Conservation (phyloP, 2,888 invertebrate species). For the Parasteatoda lunata region DNA sequence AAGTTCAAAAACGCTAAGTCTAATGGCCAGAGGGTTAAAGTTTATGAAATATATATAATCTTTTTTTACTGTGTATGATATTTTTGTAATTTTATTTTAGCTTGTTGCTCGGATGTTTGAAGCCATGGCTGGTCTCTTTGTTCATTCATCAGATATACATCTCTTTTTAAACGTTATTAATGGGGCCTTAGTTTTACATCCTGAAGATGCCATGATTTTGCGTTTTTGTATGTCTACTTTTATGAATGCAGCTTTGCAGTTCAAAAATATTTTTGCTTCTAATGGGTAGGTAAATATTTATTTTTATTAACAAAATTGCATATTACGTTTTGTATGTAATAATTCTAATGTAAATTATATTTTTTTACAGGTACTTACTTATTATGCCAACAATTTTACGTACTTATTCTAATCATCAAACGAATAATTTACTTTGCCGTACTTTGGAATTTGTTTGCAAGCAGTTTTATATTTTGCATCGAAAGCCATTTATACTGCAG, state of each 20-base stretch:
- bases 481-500: constrained; percentile 98
- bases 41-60: too few relatives aligned
- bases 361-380: constrained; percentile 83
- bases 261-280: constrained; percentile 98
- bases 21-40: too few relatives aligned
- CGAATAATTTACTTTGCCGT: constrained; percentile 93
- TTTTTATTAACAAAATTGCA: background rate
- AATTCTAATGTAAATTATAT: background rate
- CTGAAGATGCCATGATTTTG: constrained; percentile 95
- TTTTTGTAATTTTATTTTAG: constrained; percentile 33
- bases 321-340: background rate
- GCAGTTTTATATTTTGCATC: constrained; percentile 97
- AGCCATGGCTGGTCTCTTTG: constrained; percentile 98
- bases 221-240: constrained; percentile 97
- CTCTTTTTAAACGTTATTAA: constrained; percentile 97
- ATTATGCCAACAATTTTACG: constrained; percentile 98
- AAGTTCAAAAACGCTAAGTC: too few relatives aligned
- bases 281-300: constrained; percentile 82
- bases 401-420: constrained; percentile 98
- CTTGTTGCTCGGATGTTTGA: constrained; percentile 97
- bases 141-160: constrained; percentile 96
- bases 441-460: constrained; percentile 98
- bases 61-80: background rate
- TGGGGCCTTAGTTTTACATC: constrained; percentile 95
- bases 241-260: constrained; percentile 97